These are phyloP conservation scores for Hydropotes inermis DNA, from an alignment of 2,113 vertebrate species.

Conservation along the genomic window DNA sequence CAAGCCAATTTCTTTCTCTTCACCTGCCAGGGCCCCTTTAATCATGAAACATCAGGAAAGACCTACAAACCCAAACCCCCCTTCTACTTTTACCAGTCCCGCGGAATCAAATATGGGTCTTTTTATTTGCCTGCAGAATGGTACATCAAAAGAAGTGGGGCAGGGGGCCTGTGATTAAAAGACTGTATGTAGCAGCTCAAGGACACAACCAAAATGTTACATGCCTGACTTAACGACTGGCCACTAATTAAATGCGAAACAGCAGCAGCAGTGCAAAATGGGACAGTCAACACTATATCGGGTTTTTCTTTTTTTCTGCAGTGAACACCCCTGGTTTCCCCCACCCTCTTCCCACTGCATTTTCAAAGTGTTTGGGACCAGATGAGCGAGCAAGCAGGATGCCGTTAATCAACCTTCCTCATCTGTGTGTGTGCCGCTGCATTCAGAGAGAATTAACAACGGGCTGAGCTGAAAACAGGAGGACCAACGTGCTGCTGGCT, in stretches of 20 bases:
- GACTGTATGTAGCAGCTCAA: neutral
- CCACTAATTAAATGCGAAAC: conserved; percentile 66
- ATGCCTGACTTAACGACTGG: conserved; percentile 39
- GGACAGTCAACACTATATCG: neutral
- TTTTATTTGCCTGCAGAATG: conserved; percentile 15
- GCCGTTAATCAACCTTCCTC: conserved; percentile 18
- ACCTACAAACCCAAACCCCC: conserved; percentile 58
- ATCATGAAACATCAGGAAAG: conserved; percentile 68
- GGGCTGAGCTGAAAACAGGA: neutral
- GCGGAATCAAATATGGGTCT: conserved; percentile 6
- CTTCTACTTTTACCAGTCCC: conserved; percentile 56
- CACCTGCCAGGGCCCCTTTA: conserved; percentile 70
- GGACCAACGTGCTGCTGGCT: neutral
- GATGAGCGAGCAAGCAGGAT: neutral
- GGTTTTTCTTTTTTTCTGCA: neutral
- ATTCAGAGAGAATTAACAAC: conserved; percentile 22
- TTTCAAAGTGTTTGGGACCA: neutral
- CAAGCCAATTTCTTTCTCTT: conserved; percentile 44
- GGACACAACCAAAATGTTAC: conserved; percentile 26
- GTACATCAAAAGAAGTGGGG: conserved; percentile 32
- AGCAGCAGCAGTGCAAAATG: neutral
- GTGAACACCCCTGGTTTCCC: neutral
- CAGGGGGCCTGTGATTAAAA: conserved; percentile 47
- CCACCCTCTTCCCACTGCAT: neutral
- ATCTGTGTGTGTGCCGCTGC: neutral